Base-by-base conservation (phyloP, 2,888 invertebrate species). In the Zelleria hepariella region DNA sequence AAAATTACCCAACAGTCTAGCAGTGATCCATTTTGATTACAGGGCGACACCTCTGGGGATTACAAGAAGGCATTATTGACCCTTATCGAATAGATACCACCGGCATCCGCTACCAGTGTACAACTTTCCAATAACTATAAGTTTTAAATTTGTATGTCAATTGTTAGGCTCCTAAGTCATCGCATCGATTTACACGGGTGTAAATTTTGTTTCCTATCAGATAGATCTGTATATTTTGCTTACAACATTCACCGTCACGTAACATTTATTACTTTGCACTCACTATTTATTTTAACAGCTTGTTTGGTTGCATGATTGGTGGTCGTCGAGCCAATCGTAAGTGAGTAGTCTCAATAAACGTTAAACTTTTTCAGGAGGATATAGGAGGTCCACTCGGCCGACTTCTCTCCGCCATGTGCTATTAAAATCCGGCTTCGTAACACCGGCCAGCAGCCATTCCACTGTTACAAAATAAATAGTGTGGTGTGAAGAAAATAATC, bases 41-140 rank as follows among this genome's bases (percentile, higher is more conserved):
- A 96, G 95, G 95, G 93, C 75, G 97, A 97, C 90, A 96, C 96
- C 67, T 95, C 96, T 75, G 97, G 97, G 73, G 96, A 97, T 91
- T 97, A 97, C 93, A 96, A 94, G 91, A 94, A 94, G 90, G 93
- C 95, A 76, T 92, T 97, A 78, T 92, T 97, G 86, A 94, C 96
- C 74, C 90, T 97, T 82, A 92, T 95, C 86, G 94, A 92, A 80
- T 92, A 92, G 75, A 73, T 76, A 54, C n/a, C 7, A 42, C 47
- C 32, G 21, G 53, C 53, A 25, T 24, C 53, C 23, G 23, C 23
- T 23, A 15, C 25, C 8, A 27, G 15, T 27, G 27, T 55, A 18
- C 55, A 20, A 53, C 21, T 53, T 55, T 55, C 55, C 55, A 55
- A 26, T 55, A 32, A 24, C 27, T 72, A 72, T 82, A 80, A 81